These are phyloP conservation scores for Terrapene triunguis DNA, from an alignment of 2,113 vertebrate species.

Conservation along the genomic window DNA sequence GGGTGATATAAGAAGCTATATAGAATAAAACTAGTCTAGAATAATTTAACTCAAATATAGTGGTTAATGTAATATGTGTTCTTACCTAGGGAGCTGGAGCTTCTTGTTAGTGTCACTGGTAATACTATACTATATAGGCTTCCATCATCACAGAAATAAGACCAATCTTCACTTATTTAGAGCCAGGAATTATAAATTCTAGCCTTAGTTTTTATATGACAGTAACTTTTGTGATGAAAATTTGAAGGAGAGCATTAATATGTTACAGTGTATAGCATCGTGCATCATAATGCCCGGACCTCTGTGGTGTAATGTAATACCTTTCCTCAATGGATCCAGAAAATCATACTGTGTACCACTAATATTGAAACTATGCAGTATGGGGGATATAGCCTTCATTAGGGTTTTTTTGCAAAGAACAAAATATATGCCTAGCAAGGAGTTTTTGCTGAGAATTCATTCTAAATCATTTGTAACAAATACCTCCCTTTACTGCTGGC, in stretches of 20 bases:
- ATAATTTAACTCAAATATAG: not conserved
- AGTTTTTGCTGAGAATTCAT: slow-evolving; percentile 15
- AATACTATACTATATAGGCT: not conserved
- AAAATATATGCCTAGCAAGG: not conserved
- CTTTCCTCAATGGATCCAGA: not conserved
- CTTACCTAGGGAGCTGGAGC: not conserved
- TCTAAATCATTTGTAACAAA: not conserved
- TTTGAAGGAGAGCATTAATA: not conserved
- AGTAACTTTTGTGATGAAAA: not conserved
- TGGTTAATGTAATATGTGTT: not conserved
- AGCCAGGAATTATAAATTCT: not conserved
- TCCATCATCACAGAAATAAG: not conserved
- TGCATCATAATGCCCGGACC: not conserved
- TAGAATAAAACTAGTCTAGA: not conserved
- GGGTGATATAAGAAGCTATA: not conserved
- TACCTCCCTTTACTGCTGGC: slow-evolving; percentile 17
- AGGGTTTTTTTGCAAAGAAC: not conserved
- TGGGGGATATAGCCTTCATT: not conserved
- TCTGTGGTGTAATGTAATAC: not conserved
- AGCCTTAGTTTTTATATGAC: not conserved
- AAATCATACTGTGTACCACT: not conserved
- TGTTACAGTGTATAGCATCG: not conserved
- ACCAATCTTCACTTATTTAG: not conserved
- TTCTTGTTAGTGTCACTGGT: not conserved
- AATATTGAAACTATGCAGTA: not conserved